These are phyloP conservation scores for Gobio gobio DNA, from an alignment of 2,113 vertebrate genomes.

Conservation along the genomic window DNA sequence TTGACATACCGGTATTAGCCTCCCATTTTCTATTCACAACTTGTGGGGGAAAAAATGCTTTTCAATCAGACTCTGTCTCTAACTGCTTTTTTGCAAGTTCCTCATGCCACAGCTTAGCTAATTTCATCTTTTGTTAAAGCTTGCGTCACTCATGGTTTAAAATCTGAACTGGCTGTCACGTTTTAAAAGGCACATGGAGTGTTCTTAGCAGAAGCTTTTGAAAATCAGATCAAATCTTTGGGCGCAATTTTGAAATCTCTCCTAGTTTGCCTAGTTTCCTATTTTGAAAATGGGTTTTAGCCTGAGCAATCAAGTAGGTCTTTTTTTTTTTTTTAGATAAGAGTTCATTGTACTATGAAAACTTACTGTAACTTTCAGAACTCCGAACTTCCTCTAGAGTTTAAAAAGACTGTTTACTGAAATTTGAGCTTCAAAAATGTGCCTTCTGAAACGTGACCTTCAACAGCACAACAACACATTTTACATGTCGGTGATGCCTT, in stretches of 20 bases:
- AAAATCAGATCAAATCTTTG: not conserved
- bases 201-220: not conserved
- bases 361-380: not conserved
- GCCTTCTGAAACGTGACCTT: not conserved
- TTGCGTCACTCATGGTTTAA: not conserved
- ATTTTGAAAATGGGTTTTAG: not conserved
- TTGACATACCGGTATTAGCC: conserved; percentile 1
- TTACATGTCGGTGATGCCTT: no score
- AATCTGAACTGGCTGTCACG: not conserved
- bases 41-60: not conserved
- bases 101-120: not conserved
- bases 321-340: not conserved
- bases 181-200: not conserved
- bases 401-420: not conserved
- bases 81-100: conserved; percentile 8
- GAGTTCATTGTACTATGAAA: not conserved
- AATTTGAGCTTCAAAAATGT: not conserved
- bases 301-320: not conserved
- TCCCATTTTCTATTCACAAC: not conserved
- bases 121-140: conserved; percentile 7
- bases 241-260: not conserved
- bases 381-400: not conserved
- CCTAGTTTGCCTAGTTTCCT: not conserved
- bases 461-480: not conserved
- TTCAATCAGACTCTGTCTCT: not conserved